These are phyloP conservation scores for Peromyscus nudipes DNA, from an alignment of 2,797 vertebrate species.

Conservation along the genomic window DNA sequence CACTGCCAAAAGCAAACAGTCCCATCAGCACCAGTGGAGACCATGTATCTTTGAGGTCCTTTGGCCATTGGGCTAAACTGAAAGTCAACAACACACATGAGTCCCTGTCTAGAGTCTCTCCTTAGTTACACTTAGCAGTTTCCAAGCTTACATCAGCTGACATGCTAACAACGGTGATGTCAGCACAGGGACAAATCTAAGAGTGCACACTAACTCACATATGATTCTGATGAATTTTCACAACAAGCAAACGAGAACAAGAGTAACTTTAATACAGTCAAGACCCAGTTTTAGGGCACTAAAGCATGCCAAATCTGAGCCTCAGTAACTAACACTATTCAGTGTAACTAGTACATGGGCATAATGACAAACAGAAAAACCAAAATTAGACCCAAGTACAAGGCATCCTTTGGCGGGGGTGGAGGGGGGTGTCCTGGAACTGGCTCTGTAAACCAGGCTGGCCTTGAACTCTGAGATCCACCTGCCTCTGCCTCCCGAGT, in stretches of 20 bases:
- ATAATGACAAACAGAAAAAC: background rate
- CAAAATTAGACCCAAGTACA: background rate
- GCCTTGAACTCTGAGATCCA: background rate
- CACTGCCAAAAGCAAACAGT: constrained; percentile 99
- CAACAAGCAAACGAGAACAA: constrained; percentile 4
- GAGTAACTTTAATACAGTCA: background rate
- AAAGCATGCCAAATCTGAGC: background rate
- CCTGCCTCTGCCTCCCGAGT: background rate
- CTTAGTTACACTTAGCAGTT: background rate
- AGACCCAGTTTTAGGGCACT: background rate
- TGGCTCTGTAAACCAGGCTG: background rate
- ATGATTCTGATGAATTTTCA: background rate
- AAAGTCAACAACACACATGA: constrained; percentile 71
- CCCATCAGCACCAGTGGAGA: constrained; percentile 98
- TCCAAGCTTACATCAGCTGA: constrained; percentile 57
- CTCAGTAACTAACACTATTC: background rate
- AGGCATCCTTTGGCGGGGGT: background rate
- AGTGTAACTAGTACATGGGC: background rate
- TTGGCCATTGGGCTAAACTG: constrained; percentile 98
- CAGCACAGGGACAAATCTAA: background rate
- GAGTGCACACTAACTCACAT: background rate
- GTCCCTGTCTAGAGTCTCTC: constrained; percentile 10
- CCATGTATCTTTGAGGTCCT: constrained; percentile 96
- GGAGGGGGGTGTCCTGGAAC: background rate
- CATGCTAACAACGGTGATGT: background rate